Conservation (phyloP, 2,113 vertebrate genomes). For the Cisticola juncidis region DNA sequence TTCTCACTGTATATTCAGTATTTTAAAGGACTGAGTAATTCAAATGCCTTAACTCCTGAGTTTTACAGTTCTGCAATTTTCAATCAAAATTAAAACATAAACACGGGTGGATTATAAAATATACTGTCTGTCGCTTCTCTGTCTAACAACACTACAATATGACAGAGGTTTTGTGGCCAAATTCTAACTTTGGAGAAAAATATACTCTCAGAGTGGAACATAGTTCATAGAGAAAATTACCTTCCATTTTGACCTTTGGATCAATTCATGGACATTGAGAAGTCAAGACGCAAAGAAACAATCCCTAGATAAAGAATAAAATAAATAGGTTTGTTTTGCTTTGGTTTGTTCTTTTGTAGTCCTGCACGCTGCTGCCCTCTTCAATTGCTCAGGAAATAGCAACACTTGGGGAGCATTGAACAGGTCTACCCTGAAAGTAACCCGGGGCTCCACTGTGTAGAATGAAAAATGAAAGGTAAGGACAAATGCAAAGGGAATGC, state of each 20-base stretch:
- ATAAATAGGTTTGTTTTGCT: background rate
- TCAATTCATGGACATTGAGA: background rate
- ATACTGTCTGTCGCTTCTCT: background rate
- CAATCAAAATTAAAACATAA: background rate
- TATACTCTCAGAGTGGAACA: background rate
- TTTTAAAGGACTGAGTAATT: background rate
- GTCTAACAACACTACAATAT: background rate
- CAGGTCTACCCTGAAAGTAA: background rate
- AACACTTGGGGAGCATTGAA: background rate
- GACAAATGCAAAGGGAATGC: background rate
- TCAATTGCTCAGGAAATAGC: background rate
- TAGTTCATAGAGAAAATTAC: background rate
- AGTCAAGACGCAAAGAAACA: background rate
- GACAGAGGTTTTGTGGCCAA: background rate
- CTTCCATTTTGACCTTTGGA: background rate
- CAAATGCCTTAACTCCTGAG: background rate
- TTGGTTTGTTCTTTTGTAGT: background rate
- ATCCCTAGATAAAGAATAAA: background rate
- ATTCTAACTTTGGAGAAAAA: background rate
- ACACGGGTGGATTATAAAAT: background rate
- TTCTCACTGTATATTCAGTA: background rate
- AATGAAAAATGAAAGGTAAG: background rate
- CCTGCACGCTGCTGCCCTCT: background rate
- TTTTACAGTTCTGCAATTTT: background rate
- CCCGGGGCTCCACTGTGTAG: background rate